Conservation (phyloP, 2,113 vertebrate species). For the Microtus montanus region DNA sequence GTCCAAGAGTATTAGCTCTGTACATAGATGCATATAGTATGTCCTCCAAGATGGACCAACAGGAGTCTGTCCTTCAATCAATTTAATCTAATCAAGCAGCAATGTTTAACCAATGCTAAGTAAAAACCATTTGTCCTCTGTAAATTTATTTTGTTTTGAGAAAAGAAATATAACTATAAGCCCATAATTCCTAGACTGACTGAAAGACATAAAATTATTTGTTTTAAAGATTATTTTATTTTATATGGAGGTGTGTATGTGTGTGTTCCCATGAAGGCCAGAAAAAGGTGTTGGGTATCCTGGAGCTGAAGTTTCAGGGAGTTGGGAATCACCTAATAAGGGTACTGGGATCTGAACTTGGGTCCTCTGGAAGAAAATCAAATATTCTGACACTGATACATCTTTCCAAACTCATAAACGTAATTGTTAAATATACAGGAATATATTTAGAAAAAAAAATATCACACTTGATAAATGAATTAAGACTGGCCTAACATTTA, state of each 20-base stretch:
- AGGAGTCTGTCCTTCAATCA: background rate
- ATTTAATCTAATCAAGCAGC: background rate
- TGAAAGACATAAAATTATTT: background rate
- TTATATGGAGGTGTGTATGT: background rate
- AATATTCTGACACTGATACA: background rate
- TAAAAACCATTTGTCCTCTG: background rate
- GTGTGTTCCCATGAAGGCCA: background rate
- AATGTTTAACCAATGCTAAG: background rate
- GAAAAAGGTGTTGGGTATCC: background rate
- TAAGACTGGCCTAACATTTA: background rate
- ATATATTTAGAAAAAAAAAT: background rate
- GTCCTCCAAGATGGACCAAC: background rate
- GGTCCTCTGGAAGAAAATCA: background rate
- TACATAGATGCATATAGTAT: background rate
- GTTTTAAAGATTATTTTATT: background rate
- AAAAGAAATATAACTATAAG: constrained; percentile 1
- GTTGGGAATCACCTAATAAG: background rate
- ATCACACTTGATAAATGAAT: background rate
- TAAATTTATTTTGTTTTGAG: background rate
- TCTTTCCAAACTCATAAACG: background rate
- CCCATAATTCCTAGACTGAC: constrained; percentile 23
- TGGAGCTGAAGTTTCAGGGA: background rate
- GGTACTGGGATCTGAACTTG: background rate
- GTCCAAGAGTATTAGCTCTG: background rate
- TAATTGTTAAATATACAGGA: background rate